Evolutionary conservation across 2,113 vertebrate species (phyloP).

Genomic region (Atrichornis clamosus): DNA sequence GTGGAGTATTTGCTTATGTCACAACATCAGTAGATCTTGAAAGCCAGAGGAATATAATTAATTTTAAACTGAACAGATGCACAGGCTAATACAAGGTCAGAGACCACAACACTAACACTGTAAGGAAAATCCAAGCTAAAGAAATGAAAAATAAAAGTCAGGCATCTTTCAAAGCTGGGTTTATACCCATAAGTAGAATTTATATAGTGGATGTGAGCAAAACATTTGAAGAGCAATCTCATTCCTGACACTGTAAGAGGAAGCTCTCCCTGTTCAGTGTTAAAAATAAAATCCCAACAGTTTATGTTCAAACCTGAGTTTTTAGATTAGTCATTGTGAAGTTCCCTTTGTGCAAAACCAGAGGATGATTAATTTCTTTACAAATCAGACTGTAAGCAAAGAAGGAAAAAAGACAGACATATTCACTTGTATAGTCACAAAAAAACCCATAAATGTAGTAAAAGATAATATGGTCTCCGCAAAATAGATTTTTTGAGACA

Average conservation of each 20-base stretch:
- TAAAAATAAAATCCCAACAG: neutral
- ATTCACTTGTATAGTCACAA: neutral
- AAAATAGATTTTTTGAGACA: neutral
- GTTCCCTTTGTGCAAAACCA: neutral
- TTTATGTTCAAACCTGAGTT: neutral
- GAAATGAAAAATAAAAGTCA: neutral
- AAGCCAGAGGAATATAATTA: neutral
- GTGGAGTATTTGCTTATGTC: neutral
- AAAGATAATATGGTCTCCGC: neutral
- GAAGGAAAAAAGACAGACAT: neutral
- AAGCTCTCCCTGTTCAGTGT: neutral
- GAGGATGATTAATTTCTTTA: neutral
- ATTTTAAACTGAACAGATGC: neutral
- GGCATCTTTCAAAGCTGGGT: neutral
- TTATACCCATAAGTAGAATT: neutral
- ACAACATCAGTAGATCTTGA: neutral
- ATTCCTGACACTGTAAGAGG: neutral
- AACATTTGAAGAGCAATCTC: neutral
- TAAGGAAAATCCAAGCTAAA: neutral
- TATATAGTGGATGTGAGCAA: neutral
- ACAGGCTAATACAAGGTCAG: neutral
- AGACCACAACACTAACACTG: neutral
- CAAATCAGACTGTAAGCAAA: neutral
- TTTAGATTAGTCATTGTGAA: neutral
- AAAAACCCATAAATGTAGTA: neutral